These are phyloP conservation scores for Dissostichus mawsoni DNA, from an alignment of 2,113 vertebrate genomes.

Conservation along the genomic window DNA sequence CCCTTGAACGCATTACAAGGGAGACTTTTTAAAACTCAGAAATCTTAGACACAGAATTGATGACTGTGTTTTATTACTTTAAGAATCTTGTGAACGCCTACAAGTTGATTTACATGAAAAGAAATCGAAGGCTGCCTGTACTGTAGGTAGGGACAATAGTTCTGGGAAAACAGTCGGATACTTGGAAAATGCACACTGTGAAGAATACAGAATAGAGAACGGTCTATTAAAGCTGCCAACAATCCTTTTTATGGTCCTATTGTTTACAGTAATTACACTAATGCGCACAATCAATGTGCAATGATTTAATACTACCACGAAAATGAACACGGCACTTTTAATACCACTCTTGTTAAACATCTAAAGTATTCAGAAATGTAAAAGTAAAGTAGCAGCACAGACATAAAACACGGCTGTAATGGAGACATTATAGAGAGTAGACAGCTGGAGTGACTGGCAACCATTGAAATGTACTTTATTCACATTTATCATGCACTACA, in stretches of 20 bases:
- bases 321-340: constrained; percentile 4
- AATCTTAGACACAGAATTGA: background rate
- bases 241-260: background rate
- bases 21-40: background rate
- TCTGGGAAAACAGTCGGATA: background rate
- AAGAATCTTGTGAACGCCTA: background rate
- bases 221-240: background rate
- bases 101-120: background rate
- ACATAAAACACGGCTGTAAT: constrained; percentile 14
- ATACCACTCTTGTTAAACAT: constrained; percentile 22
- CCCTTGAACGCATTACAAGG: background rate
- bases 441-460: constrained; percentile 25
- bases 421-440: background rate
- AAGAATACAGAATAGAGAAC: background rate
- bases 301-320: constrained; percentile 35
- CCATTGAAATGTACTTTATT: constrained; percentile 14
- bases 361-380: background rate
- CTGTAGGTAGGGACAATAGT: background rate
- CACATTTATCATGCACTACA: constrained; percentile 13
- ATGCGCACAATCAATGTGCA: constrained; percentile 35
- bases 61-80: background rate
- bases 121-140: background rate
- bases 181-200: background rate
- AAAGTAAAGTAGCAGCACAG: constrained; percentile 1
- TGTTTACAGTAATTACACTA: constrained; percentile 33